phyloP scores from a whole-genome alignment of 2,888 invertebrate species.

The Odontothrips loti region DNA sequence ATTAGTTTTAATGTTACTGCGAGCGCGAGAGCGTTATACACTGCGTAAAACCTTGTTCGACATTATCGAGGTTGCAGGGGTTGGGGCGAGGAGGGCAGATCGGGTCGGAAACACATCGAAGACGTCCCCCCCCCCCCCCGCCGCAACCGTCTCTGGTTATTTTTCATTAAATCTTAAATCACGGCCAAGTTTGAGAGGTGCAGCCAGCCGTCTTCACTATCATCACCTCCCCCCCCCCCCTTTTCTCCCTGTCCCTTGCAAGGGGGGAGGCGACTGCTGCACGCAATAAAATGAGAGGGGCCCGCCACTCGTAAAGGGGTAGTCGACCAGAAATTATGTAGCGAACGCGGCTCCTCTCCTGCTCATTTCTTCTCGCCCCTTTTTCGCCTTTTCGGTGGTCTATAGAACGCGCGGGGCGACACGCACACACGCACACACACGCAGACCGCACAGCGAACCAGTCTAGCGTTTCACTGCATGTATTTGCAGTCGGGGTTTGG shows the following conservation, averaged over 20 bases:
- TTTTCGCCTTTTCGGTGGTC: not conserved
- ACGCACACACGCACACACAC: not conserved
- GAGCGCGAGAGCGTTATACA: too few species aligned
- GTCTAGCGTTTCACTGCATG: not conserved
- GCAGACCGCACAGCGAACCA: not conserved
- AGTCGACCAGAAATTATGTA: constrained; percentile 26
- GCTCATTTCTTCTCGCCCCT: not conserved
- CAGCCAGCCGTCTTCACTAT: not conserved
- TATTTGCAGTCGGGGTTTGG: not conserved
- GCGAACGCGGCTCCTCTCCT: not conserved
- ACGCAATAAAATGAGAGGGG: constrained; percentile 12
- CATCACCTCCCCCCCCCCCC: not conserved
- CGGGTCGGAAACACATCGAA: not conserved
- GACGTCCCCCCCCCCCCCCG: not conserved
- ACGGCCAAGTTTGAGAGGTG: constrained; percentile 13
- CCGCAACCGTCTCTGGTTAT: not conserved
- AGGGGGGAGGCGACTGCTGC: not conserved
- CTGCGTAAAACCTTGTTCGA: too few species aligned
- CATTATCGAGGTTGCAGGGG: not conserved
- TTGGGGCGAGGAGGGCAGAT: not conserved
- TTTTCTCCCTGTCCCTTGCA: not conserved
- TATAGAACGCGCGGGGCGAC: not conserved
- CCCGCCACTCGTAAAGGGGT: constrained; percentile 12
- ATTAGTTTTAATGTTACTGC: too few species aligned
- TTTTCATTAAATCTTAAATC: constrained; percentile 22